Conservation (phyloP, 2,888 invertebrate species). For the Caenorhabditis uteleia region DNA sequence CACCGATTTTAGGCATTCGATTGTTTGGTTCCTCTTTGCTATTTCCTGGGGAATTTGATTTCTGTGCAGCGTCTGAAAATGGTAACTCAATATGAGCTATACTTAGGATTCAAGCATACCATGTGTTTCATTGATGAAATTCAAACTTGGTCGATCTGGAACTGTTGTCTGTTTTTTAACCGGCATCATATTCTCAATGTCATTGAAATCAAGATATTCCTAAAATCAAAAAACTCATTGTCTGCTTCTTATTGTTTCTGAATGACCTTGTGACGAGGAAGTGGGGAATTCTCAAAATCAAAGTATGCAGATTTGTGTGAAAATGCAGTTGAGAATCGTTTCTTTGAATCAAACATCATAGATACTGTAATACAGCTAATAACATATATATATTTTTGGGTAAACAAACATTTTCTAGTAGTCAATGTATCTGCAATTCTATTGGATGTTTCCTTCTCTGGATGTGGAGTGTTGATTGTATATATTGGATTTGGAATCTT, state of each 20-base stretch:
- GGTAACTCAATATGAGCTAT: too few relatives aligned
- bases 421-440: constrained; percentile 43
- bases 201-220: constrained; percentile 52
- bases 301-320: constrained; percentile 44
- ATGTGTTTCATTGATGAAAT: constrained; percentile 34
- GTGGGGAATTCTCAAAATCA: constrained; percentile 51
- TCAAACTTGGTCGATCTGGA: constrained; percentile 33
- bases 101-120: constrained; percentile 12
- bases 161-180: constrained; percentile 22
- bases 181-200: constrained; percentile 50
- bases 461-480: constrained; percentile 35
- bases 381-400: background rate
- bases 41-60: too few relatives aligned
- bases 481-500: constrained; percentile 50
- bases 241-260: too few relatives aligned
- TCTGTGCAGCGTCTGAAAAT: too few relatives aligned
- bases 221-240: constrained; percentile 10
- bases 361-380: constrained; percentile 38
- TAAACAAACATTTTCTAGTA: constrained; percentile 39
- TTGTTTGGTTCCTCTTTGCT: background rate
- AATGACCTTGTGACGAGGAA: constrained; percentile 45
- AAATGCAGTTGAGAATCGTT: constrained; percentile 42
- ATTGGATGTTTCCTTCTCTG: constrained; percentile 35
- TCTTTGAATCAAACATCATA: constrained; percentile 47
- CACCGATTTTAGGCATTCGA: too few relatives aligned